Conservation (phyloP, 2,888 invertebrate genomes). For the Carterocephalus palaemon region DNA sequence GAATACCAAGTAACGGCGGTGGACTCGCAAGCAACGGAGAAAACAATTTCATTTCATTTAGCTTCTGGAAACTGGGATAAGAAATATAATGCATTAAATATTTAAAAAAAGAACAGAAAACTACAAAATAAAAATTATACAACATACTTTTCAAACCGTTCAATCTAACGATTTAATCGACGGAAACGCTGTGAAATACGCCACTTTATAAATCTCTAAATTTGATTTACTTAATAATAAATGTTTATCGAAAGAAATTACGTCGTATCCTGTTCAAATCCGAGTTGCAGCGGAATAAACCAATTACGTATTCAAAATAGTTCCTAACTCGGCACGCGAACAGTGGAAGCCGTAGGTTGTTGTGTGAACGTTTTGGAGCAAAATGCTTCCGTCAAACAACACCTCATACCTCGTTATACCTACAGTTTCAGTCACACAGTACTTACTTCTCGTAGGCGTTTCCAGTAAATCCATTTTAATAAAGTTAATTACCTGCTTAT, state of each 20-base stretch:
- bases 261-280: slow-evolving; percentile 51
- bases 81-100: slow-evolving; percentile 1
- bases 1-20: no score
- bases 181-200: slow-evolving; percentile 26
- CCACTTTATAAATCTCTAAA: slow-evolving; percentile 21
- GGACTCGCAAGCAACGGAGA: no score
- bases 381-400: slow-evolving; percentile 1
- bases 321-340: slow-evolving; percentile 46
- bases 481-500: no score
- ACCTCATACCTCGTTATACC: not conserved
- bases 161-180: slow-evolving; percentile 28
- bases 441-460: no score
- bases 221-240: slow-evolving; percentile 35
- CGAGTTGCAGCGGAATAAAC: slow-evolving; percentile 33
- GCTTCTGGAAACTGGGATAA: no score
- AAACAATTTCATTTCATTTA: no score
- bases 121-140: slow-evolving; percentile 1
- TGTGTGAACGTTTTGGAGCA: slow-evolving; percentile 18
- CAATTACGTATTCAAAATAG: slow-evolving; percentile 48
- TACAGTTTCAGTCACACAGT: no score
- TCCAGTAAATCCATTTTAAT: no score
- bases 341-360: slow-evolving; percentile 47
- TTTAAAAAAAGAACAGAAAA: slow-evolving; percentile 3
- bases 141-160: not conserved
- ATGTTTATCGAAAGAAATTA: slow-evolving; percentile 45